Conservation (phyloP, 2,797 vertebrate genomes). For the Protonibea diacanthus region DNA sequence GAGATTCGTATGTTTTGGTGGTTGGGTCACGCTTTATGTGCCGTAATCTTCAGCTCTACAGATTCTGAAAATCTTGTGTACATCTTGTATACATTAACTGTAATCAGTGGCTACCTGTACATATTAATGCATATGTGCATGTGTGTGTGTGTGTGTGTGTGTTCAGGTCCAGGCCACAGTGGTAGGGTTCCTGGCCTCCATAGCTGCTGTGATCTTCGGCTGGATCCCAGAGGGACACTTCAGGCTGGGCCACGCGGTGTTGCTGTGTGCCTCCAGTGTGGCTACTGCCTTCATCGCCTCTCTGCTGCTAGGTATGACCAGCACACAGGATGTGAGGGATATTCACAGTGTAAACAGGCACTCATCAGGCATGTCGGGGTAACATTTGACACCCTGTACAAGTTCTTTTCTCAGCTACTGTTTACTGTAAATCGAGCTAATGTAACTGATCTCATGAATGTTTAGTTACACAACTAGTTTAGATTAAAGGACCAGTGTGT, state of each 20-base stretch:
- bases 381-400: not conserved
- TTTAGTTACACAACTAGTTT: not conserved
- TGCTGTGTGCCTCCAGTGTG: conserved; percentile 97
- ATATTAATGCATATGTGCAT: conserved; percentile 15
- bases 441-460: not conserved
- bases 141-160: conserved; percentile 39
- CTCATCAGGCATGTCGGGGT: not conserved
- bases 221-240: conserved; percentile 98
- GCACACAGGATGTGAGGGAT: conserved; percentile 48
- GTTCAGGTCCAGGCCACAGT: conserved; percentile 97
- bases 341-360: not conserved
- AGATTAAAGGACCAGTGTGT: not conserved
- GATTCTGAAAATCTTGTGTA: not conserved
- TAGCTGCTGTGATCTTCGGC: conserved; percentile 95
- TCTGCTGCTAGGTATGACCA: conserved; percentile 89
- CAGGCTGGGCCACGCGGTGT: conserved; percentile 91
- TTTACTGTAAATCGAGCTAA: not conserved
- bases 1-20: not conserved
- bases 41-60: not conserved
- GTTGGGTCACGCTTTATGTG: no score
- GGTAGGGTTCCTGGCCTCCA: conserved; percentile 97
- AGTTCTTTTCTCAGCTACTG: not conserved
- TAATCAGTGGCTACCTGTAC: not conserved
- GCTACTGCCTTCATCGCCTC: conserved; percentile 98
- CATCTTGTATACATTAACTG: conserved; percentile 8